phyloP scores from a whole-genome alignment of 1,140 invertebrate genomes.

The Sminthurides bifidus region DNA sequence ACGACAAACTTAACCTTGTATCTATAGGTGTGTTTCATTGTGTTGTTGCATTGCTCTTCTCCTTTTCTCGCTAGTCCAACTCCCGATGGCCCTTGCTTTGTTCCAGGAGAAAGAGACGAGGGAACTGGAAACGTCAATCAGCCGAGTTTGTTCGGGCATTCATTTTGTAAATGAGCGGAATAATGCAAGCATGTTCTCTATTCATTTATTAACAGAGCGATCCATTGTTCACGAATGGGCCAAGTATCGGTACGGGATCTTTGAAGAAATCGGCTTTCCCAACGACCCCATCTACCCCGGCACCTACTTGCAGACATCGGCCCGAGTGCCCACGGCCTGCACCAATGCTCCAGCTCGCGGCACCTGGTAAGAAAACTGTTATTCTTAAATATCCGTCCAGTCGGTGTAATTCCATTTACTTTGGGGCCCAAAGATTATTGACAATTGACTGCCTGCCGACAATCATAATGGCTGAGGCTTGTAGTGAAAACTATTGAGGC shows the following conservation, averaged over 20 bases:
- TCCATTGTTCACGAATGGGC: slow-evolving; percentile 50
- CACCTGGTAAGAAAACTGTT: slow-evolving; percentile 37
- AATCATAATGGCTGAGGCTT: neutral
- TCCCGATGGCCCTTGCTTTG: neutral
- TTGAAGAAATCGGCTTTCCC: slow-evolving; percentile 50
- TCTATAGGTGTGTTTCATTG: neutral
- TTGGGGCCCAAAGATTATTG: too few species aligned
- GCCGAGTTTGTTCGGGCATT: neutral
- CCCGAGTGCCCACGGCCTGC: slow-evolving; percentile 40
- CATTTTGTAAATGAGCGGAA: neutral
- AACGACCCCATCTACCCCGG: slow-evolving; percentile 47
- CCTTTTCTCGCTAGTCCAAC: neutral
- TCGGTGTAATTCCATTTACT: slow-evolving; percentile 4
- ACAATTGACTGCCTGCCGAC: too few species aligned
- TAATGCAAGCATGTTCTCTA: slow-evolving; percentile 8
- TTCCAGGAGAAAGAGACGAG: too few species aligned
- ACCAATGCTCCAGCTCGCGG: slow-evolving; percentile 37
- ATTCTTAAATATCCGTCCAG: slow-evolving; percentile 1
- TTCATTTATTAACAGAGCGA: slow-evolving; percentile 38
- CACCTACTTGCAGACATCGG: slow-evolving; percentile 21
- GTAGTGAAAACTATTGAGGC: too few species aligned
- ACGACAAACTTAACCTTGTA: too few species aligned
- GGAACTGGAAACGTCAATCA: neutral
- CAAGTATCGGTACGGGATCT: slow-evolving; percentile 56
- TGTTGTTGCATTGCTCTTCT: slow-evolving; percentile 1